These are phyloP conservation scores for Pseudococcus jackbeardsleyi DNA, from an alignment of 2,888 invertebrate species.

Conservation along the genomic window DNA sequence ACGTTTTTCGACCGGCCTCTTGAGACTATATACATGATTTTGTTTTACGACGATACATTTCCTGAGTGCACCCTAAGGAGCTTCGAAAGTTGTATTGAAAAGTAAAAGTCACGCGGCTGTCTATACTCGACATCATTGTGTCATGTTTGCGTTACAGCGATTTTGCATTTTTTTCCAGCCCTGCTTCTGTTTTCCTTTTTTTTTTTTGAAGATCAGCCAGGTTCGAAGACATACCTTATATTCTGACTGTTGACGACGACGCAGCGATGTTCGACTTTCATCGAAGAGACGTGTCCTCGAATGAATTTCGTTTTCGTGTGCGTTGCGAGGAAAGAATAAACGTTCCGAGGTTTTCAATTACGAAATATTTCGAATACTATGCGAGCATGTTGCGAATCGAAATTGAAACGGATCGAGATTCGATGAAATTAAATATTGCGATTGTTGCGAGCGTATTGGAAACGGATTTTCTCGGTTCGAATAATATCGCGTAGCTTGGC, in stretches of 20 bases:
- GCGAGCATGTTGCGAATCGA: background rate
- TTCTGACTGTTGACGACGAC: no score
- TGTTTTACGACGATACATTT: slow-evolving; percentile 65
- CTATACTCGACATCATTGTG: slow-evolving; percentile 58
- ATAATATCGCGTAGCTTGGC: background rate
- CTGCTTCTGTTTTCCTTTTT: background rate
- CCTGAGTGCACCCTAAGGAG: slow-evolving; percentile 64
- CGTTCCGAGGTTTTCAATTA: background rate
- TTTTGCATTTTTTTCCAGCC: slow-evolving; percentile 28
- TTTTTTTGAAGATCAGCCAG: background rate
- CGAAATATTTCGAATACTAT: slow-evolving; percentile 2
- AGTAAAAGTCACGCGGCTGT: slow-evolving; percentile 61
- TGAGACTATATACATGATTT: slow-evolving; percentile 64
- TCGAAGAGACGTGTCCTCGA: background rate
- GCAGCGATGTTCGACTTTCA: background rate
- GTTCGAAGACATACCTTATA: background rate
- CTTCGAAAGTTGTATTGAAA: slow-evolving; percentile 62
- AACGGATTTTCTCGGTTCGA: background rate
- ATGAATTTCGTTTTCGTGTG: background rate
- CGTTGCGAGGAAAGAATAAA: background rate
- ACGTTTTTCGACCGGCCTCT: slow-evolving; percentile 63
- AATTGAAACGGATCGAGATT: background rate
- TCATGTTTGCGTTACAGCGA: background rate
- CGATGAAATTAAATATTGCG: background rate
- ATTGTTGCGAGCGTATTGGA: background rate